Evolutionary conservation across 2,888 invertebrate species (phyloP).

Genomic region (Pristionchus entomophagus): DNA sequence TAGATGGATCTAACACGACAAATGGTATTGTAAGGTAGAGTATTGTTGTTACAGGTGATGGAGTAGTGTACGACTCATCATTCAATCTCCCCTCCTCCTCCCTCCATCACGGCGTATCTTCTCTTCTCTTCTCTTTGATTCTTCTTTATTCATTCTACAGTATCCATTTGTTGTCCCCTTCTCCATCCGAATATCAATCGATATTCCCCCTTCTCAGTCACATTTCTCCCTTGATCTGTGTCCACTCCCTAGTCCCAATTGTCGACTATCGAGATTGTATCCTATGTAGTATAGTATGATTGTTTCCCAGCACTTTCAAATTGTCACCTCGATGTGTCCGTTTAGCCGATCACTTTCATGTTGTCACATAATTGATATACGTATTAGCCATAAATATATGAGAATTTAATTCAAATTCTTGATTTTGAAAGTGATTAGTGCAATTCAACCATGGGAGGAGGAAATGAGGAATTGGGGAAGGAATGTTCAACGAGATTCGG

Average conservation of each 20-base stretch:
- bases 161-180: slow-evolving; percentile 1
- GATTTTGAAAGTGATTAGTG: too few species aligned
- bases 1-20: not conserved
- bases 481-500: too few species aligned
- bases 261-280: slow-evolving; percentile 25
- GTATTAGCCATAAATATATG: slow-evolving; percentile 35
- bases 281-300: not conserved
- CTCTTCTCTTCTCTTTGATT: slow-evolving; percentile 5
- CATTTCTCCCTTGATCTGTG: not conserved
- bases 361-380: too few species aligned
- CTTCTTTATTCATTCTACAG: not conserved
- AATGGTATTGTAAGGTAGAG: not conserved
- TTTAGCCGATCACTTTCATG: too few species aligned
- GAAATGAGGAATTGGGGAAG: too few species aligned
- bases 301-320: not conserved
- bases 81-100: slow-evolving; percentile 10
- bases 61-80: not conserved
- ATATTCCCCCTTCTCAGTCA: slow-evolving; percentile 2
- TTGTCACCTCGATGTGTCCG: slow-evolving; percentile 16
- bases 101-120: slow-evolving; percentile 9
- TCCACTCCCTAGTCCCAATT: not conserved
- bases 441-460: too few species aligned
- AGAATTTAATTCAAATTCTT: too few species aligned
- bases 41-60: not conserved
- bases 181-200: slow-evolving; percentile 4